Evolutionary conservation across 2,888 invertebrate species (phyloP).

Genomic region (Microplitis manilae): DNA sequence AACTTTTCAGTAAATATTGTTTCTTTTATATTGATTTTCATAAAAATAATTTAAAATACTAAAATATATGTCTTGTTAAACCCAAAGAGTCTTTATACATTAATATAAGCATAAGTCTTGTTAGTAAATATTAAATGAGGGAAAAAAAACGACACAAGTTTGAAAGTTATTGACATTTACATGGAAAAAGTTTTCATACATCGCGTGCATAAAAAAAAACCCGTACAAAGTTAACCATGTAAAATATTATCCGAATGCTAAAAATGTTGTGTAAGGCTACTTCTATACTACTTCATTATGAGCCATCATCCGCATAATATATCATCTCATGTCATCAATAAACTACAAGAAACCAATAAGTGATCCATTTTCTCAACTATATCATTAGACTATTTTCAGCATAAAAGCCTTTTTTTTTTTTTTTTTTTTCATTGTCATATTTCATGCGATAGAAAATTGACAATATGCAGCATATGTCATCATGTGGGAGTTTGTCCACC

Average conservation of each 20-base stretch:
- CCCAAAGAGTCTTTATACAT: background rate
- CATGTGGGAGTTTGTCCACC: constrained; percentile 59
- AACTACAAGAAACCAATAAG: background rate
- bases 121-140: background rate
- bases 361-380: background rate
- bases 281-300: background rate
- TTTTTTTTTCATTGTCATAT: background rate
- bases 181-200: background rate
- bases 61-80: background rate
- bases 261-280: background rate
- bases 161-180: background rate
- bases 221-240: background rate
- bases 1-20: background rate
- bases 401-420: constrained; percentile 4
- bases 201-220: background rate
- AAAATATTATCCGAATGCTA: background rate
- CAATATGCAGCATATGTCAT: constrained; percentile 19
- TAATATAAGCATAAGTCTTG: background rate
- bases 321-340: background rate
- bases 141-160: background rate
- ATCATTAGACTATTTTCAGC: background rate
- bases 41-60: background rate
- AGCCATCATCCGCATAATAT: background rate
- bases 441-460: constrained; percentile 17
- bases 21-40: background rate